Evolutionary conservation across 2,113 vertebrate genomes (phyloP).

Genomic region (Paedocypris sp.): DNA sequence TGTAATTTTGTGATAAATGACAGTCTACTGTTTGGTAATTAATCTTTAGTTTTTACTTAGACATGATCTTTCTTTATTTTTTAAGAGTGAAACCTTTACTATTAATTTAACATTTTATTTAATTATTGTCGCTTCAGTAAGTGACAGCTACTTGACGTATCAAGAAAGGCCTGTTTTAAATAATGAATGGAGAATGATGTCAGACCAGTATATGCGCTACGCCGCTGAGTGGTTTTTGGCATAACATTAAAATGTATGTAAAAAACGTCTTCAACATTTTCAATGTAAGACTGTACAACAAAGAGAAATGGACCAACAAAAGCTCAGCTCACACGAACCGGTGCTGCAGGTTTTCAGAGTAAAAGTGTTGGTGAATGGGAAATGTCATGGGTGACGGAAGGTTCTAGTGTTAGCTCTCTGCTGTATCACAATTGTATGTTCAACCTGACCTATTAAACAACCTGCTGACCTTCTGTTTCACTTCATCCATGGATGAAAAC

Average conservation of each 20-base stretch:
- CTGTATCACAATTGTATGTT: neutral
- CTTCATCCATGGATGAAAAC: neutral
- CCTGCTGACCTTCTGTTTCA: neutral
- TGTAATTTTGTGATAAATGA: too few relatives aligned
- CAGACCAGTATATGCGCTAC: neutral
- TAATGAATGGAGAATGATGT: constrained; percentile 5
- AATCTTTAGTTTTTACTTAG: neutral
- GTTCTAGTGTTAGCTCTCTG: neutral
- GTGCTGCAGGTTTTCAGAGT: too few relatives aligned
- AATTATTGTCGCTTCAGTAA: neutral
- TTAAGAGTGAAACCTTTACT: neutral
- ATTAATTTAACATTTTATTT: constrained; percentile 9
- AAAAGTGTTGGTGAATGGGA: too few relatives aligned
- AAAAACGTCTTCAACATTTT: too few relatives aligned
- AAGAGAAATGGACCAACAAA: too few relatives aligned
- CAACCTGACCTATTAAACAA: neutral
- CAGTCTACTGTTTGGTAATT: neutral
- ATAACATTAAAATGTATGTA: too few relatives aligned
- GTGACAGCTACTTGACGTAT: constrained; percentile 7
- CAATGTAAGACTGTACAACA: too few relatives aligned
- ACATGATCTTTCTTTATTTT: neutral
- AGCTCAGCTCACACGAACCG: too few relatives aligned
- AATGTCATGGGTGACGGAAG: neutral
- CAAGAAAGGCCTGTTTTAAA: constrained; percentile 6
- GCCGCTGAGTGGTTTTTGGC: neutral